Evolutionary conservation across 2,797 vertebrate genomes (phyloP).

Genomic region (Aulostomus chinensis): DNA sequence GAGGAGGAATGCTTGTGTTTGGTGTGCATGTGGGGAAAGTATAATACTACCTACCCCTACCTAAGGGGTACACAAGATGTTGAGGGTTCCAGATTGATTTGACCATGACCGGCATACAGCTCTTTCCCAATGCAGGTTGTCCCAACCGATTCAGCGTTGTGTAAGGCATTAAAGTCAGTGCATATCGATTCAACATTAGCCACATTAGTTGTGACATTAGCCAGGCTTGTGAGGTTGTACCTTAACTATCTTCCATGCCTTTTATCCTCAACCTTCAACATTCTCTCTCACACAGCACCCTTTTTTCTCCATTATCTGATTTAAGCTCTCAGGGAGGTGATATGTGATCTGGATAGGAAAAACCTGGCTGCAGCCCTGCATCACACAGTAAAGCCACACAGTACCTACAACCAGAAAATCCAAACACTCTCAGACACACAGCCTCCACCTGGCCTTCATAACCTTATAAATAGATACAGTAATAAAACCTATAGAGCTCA

Average conservation of each 20-base stretch:
- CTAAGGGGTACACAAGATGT: no score
- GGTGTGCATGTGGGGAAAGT: no score
- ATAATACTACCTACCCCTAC: no score
- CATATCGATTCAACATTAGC: no score
- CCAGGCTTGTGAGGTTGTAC: no score
- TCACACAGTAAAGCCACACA: constrained; percentile 17
- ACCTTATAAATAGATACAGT: neutral
- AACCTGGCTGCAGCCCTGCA: constrained; percentile 23
- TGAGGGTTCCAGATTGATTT: no score
- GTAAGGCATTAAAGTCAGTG: no score
- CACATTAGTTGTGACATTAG: no score
- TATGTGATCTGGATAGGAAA: constrained; percentile 43
- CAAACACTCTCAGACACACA: constrained; percentile 17
- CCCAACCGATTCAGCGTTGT: no score
- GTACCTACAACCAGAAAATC: neutral
- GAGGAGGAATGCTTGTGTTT: no score
- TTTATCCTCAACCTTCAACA: constrained; percentile 1
- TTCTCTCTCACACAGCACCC: neutral
- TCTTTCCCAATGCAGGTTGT: no score
- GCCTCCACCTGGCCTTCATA: neutral
- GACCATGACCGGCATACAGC: no score
- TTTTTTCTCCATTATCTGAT: constrained; percentile 19
- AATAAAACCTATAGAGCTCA: neutral
- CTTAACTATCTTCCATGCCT: neutral
- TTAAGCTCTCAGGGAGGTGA: constrained; percentile 17